Evolutionary conservation across 2,797 vertebrate genomes (phyloP).

Genomic region (Sebastes cheni): DNA sequence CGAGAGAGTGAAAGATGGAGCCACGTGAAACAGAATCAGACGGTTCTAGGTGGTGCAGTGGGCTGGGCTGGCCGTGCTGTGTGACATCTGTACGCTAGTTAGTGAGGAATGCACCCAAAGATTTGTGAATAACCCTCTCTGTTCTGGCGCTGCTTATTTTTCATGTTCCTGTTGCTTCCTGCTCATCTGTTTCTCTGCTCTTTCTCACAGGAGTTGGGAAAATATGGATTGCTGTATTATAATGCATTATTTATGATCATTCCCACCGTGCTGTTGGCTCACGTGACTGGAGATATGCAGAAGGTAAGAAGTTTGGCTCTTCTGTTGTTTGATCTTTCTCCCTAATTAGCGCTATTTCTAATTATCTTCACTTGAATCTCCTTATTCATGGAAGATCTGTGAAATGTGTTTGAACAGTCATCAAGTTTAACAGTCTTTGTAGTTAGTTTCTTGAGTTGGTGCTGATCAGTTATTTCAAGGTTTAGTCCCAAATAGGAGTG

Average conservation of each 20-base stretch:
- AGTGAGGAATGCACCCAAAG: conserved; percentile 56
- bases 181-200: conserved; percentile 18
- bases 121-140: conserved; percentile 58
- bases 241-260: conserved; percentile 96
- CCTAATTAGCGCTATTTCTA: background rate
- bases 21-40: background rate
- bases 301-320: conserved; percentile 82
- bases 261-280: conserved; percentile 89
- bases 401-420: background rate
- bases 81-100: conserved; percentile 54
- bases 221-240: conserved; percentile 95
- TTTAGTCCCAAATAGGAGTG: background rate
- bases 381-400: background rate
- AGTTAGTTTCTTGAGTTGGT: background rate
- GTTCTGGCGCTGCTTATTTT: conserved; percentile 40
- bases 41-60: conserved; percentile 1
- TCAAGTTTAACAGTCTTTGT: background rate
- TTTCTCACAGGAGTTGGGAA: conserved; percentile 89
- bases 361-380: conserved; percentile 18
- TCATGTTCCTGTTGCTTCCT: conserved; percentile 15
- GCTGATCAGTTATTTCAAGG: background rate
- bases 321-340: background rate
- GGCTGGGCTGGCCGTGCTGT: conserved; percentile 10
- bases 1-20: conserved; percentile 6
- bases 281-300: conserved; percentile 90